These are phyloP conservation scores for Platycnemis pennipes DNA, from an alignment of 2,888 invertebrate genomes.

Conservation along the genomic window DNA sequence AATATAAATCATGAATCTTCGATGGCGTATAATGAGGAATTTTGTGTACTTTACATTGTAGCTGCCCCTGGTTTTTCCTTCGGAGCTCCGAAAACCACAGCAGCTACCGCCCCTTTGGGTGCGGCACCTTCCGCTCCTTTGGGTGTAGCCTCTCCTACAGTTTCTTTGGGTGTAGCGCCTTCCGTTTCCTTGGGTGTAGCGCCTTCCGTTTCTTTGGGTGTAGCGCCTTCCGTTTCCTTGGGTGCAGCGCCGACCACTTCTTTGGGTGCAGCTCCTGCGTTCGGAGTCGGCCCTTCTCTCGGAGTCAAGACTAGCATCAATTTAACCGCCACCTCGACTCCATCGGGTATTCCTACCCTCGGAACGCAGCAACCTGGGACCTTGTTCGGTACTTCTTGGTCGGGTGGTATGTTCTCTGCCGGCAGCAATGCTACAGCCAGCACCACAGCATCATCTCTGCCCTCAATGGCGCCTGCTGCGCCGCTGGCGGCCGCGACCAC, in stretches of 20 bases:
- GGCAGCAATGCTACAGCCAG: constrained; percentile 46
- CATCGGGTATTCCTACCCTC: not conserved
- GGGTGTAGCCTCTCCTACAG: not conserved
- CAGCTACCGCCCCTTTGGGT: not conserved
- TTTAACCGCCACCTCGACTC: not conserved
- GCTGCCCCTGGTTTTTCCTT: constrained; percentile 15
- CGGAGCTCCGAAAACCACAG: not conserved
- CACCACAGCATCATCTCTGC: not conserved
- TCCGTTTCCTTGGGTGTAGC: not conserved
- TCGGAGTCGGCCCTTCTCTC: not conserved
- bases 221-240: not conserved
- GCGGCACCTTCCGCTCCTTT: not conserved
- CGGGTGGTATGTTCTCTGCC: constrained; percentile 24
- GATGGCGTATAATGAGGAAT: not conserved
- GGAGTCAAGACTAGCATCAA: not conserved
- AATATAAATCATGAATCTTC: no score
- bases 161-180: not conserved
- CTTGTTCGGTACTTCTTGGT: constrained; percentile 4
- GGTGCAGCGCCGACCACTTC: not conserved
- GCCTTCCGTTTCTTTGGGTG: not conserved
- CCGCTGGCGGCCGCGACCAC: not conserved
- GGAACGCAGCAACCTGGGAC: not conserved
- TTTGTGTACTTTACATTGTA: not conserved
- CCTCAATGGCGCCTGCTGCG: not conserved
- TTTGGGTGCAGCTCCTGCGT: not conserved